These are phyloP conservation scores for Cricetomys ansorgei DNA, from an alignment of 2,113 vertebrate species.

Conservation along the genomic window DNA sequence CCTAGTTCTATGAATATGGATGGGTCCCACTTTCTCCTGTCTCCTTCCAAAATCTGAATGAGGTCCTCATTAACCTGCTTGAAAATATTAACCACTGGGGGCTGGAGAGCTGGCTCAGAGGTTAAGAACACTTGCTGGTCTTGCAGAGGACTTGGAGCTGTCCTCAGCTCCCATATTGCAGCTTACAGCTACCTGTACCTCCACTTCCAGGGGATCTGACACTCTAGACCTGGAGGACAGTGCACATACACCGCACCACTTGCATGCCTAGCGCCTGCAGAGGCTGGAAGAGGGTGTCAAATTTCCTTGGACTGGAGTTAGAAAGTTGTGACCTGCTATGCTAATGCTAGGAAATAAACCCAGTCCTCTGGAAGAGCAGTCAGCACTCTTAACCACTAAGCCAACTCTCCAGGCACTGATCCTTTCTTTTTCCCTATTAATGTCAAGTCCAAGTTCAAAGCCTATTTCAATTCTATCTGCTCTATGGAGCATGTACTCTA, in stretches of 20 bases:
- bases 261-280: not conserved
- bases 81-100: conserved; percentile 24
- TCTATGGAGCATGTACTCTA: not conserved
- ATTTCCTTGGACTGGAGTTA: not conserved
- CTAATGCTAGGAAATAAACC: not conserved
- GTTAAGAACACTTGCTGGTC: not conserved
- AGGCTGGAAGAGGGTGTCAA: not conserved
- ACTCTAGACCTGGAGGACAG: not conserved
- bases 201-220: not conserved
- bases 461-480: not conserved
- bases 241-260: not conserved
- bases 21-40: not conserved
- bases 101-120: not conserved
- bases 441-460: conserved; percentile 43
- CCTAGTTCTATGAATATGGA: not conserved
- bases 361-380: not conserved
- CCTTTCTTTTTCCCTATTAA: not conserved
- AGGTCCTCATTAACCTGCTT: conserved; percentile 45
- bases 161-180: not conserved
- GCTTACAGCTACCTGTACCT: not conserved
- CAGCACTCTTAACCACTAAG: not conserved
- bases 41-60: not conserved
- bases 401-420: not conserved
- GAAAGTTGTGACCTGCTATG: not conserved
- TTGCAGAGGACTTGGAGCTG: not conserved